Conservation (phyloP, 2,888 invertebrate species). For the Agriopis aurantiaria region DNA sequence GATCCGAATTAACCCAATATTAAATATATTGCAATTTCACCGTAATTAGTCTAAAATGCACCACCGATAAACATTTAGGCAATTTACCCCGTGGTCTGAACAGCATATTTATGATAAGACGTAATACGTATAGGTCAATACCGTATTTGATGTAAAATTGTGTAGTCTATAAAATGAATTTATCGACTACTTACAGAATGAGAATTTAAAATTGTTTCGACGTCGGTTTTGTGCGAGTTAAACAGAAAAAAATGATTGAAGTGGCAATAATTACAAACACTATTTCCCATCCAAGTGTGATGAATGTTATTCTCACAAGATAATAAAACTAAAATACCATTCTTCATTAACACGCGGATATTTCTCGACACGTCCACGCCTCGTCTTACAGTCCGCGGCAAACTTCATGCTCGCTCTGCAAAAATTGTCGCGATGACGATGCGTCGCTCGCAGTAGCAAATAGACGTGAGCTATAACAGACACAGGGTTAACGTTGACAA, state of each 20-base stretch:
- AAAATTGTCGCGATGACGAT: not conserved
- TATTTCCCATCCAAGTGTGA: constrained; percentile 2
- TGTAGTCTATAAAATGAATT: too few relatives aligned
- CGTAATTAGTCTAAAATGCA: too few relatives aligned
- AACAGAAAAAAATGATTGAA: constrained; percentile 1
- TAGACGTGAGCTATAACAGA: too few relatives aligned
- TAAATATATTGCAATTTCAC: too few relatives aligned
- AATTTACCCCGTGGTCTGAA: too few relatives aligned
- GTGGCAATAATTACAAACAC: not conserved
- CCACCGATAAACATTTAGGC: too few relatives aligned
- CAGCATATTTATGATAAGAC: too few relatives aligned
- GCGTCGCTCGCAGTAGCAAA: not conserved
- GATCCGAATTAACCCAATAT: too few relatives aligned
- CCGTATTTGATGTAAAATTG: too few relatives aligned
- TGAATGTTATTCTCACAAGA: constrained; percentile 21
- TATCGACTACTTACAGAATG: too few relatives aligned
- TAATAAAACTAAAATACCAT: constrained; percentile 27
- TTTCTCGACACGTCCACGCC: constrained; percentile 36
- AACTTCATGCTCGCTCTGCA: not conserved
- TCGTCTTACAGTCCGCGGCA: constrained; percentile 1
- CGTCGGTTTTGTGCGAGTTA: not conserved
- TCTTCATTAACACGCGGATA: constrained; percentile 36
- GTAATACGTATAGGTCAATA: too few relatives aligned
- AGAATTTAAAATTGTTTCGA: not conserved
- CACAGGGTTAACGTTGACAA: too few relatives aligned